Evolutionary conservation across 2,113 vertebrate genomes (phyloP).

Genomic region (Plestiodon gilberti): DNA sequence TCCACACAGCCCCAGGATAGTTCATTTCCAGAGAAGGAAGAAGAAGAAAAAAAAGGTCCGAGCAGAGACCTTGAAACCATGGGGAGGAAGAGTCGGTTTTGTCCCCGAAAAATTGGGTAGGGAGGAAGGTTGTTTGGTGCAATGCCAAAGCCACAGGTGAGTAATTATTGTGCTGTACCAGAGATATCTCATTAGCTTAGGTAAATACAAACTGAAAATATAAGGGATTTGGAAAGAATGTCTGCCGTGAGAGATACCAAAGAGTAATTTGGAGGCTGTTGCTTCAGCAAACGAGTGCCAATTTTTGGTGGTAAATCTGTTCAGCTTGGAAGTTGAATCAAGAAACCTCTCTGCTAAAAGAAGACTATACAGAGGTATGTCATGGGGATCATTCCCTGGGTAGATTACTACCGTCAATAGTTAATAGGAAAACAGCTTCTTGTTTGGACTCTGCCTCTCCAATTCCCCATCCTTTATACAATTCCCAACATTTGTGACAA

Average conservation of each 20-base stretch:
- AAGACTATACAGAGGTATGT: background rate
- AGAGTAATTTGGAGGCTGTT: background rate
- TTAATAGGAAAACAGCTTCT: constrained; percentile 3
- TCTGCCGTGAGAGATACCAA: background rate
- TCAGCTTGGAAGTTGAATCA: background rate
- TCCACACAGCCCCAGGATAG: constrained; percentile 1
- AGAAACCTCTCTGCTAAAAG: background rate
- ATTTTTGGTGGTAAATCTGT: background rate
- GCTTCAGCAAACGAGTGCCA: background rate
- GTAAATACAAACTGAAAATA: background rate
- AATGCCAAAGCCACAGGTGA: constrained; percentile 31
- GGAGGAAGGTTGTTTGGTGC: constrained; percentile 2
- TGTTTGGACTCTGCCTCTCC: background rate
- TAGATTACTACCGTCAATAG: background rate
- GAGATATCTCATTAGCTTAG: background rate
- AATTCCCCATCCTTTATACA: background rate
- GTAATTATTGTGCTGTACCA: background rate
- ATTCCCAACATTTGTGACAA: accelerated
- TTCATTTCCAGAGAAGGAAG: background rate
- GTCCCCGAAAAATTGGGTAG: background rate
- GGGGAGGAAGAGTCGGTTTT: background rate
- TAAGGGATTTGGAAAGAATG: background rate
- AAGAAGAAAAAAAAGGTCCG: too few relatives aligned
- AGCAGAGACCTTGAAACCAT: background rate
- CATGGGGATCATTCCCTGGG: background rate